Base-by-base conservation (phyloP, 2,888 invertebrate species). In the Rhaphigaster nebulosa region DNA sequence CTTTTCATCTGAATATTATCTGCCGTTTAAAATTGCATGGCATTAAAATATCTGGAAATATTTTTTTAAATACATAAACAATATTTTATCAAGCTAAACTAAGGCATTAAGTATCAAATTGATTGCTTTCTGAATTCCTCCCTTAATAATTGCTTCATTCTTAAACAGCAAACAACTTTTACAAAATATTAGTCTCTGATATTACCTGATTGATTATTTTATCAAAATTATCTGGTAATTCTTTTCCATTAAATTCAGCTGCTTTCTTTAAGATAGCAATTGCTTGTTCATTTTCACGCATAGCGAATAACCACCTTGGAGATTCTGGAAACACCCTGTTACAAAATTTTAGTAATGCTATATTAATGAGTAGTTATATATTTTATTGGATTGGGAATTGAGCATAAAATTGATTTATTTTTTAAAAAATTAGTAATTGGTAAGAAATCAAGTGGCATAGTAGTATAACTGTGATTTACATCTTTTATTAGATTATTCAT, bases 291-390 rank as follows among this genome's bases (percentile, higher is more conserved):
- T 95, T 95, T 92, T 95, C 95, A 38, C 96, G 96, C 94, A 96
- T 95, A 80, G 96, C 96, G 89, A 97, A 93, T 54, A 97, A 94
- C 97, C 97, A 97, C 93, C 97, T 94, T 1, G 97, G 97, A 3
- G 97, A 97, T 95, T 97, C 97, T 26, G 97, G 97, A 91, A 97
- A 94, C 70, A 97, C 94, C 94, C 97, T 97, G 93, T 65, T 90
- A 92, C 92, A 92, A 91, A 60, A 87, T 41, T 89, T 4, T 29
- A 87, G 26, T 29, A n/a, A n/a, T n/a, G n/a, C n/a, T n/a, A n/a
- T n/a, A n/a, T n/a, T n/a, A n/a, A n/a, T n/a, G n/a, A n/a, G n/a
- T n/a, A n/a, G n/a, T n/a, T n/a, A n/a, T n/a, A n/a, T n/a, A n/a
- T n/a, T n/a, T n/a, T n/a, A n/a, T n/a, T n/a, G n/a, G n/a, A n/a